These are phyloP conservation scores for Ctenodactylus gundi DNA, from an alignment of 2,113 vertebrate genomes.

Conservation along the genomic window DNA sequence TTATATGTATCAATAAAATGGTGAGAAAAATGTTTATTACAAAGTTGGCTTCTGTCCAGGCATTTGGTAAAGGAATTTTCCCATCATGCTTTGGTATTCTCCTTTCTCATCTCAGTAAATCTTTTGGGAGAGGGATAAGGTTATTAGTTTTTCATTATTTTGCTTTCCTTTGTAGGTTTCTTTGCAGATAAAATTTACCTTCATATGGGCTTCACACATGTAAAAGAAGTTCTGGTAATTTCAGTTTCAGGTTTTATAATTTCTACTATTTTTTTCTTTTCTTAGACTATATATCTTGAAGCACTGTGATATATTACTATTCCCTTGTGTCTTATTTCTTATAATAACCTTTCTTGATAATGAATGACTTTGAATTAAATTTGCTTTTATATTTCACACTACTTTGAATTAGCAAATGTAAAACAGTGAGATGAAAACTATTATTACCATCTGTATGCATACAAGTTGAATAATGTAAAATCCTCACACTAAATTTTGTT, in stretches of 20 bases:
- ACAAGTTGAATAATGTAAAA: constrained; percentile 5
- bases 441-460: neutral
- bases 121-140: neutral
- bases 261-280: neutral
- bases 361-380: neutral
- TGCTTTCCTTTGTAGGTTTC: neutral
- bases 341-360: neutral
- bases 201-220: neutral
- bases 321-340: neutral
- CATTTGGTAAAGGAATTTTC: neutral
- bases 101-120: neutral
- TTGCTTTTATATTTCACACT: neutral
- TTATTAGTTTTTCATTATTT: constrained; percentile 8
- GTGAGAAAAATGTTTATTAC: neutral
- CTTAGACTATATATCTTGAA: neutral
- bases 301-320: neutral
- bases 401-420: constrained; percentile 13
- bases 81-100: neutral
- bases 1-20: too few species aligned
- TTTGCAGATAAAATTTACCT: constrained; percentile 9
- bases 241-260: neutral
- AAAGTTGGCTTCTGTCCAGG: neutral
- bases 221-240: constrained; percentile 38
- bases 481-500: neutral
- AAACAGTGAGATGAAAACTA: constrained; percentile 16